Percentiles rank a stretch among this genome's conserved stretches.
Evolutionary conservation across 2,113 vertebrate genomes (phyloP).

Genomic region (Potamarius usumacintae): DNA sequence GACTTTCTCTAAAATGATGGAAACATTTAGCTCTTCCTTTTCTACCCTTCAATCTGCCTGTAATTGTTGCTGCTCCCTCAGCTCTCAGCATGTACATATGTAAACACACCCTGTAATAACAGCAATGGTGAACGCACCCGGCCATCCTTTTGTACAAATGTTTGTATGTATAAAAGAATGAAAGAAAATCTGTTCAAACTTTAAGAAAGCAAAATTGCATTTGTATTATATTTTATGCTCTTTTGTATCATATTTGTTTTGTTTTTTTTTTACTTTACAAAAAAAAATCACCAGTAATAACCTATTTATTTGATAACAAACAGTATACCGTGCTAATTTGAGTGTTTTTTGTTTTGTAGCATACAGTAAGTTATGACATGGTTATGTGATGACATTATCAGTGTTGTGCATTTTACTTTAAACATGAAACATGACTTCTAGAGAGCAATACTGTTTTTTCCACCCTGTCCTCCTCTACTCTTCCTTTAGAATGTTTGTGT

Average conservation of each 20-base stretch:
- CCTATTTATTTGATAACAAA: conserved; percentile 93
- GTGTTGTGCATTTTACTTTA: conserved; percentile 83
- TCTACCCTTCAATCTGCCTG: conserved; percentile 60
- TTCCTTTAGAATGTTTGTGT: conserved; percentile 62
- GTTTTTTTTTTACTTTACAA: conserved; percentile 65
- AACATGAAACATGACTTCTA: conserved; percentile 66
- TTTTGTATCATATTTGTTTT: conserved; percentile 72
- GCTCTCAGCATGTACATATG: conserved; percentile 86
- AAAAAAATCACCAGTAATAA: conserved; percentile 71
- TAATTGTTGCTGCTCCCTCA: conserved; percentile 79
- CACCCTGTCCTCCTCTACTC: conserved; percentile 56
- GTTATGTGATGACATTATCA: conserved; percentile 80
- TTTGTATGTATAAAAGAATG: conserved; percentile 78
- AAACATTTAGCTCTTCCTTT: conserved; percentile 53
- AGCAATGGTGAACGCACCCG: conserved; percentile 79
- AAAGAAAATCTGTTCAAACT: conserved; percentile 72
- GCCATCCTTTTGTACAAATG: conserved; percentile 90
- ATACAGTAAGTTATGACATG: conserved; percentile 78
- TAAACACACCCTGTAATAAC: conserved; percentile 86
- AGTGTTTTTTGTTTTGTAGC: conserved; percentile 70
- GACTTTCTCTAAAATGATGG: conserved; percentile 45
- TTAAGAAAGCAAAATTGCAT: conserved; percentile 70
- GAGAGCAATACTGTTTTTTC: conserved; percentile 75
- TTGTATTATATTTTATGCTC: conserved; percentile 78
- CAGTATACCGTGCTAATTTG: conserved; percentile 72